Percentiles rank a stretch among this genome's conserved stretches.
phyloP scores from a whole-genome alignment of 2,113 vertebrate genomes.

The Pao palembangensis region DNA sequence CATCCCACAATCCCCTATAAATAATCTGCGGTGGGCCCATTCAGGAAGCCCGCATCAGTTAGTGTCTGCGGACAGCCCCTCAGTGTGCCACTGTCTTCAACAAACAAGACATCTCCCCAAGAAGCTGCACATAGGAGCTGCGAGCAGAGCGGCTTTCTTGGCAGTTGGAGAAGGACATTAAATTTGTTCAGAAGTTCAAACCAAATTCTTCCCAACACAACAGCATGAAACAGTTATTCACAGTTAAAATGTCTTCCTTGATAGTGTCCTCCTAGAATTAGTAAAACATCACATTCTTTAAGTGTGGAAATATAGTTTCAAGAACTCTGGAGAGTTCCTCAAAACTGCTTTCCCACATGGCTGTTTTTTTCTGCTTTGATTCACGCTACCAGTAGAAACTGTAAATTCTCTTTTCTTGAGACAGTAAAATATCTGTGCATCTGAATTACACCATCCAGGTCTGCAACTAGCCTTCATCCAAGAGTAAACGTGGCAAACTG shows the following conservation, averaged over 20 bases:
- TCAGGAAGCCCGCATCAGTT: slow-evolving; percentile 26
- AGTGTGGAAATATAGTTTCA: not conserved
- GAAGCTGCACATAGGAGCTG: not conserved
- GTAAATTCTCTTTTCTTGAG: too few species aligned
- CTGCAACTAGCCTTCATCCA: too few species aligned
- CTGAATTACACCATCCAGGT: too few species aligned
- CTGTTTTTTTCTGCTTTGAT: too few species aligned
- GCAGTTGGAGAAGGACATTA: too few species aligned
- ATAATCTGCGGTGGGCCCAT: slow-evolving; percentile 22
- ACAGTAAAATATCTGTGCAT: too few species aligned
- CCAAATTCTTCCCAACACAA: too few species aligned
- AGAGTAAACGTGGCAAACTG: too few species aligned
- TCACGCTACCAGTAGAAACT: too few species aligned
- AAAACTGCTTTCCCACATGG: too few species aligned
- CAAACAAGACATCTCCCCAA: not conserved
- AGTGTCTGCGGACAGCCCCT: slow-evolving; percentile 4
- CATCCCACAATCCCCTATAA: slow-evolving; percentile 20
- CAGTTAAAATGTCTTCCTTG: not conserved
- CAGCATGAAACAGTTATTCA: not conserved
- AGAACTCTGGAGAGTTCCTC: too few species aligned
- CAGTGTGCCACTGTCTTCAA: slow-evolving; percentile 3
- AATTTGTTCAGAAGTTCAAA: too few species aligned
- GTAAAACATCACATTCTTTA: not conserved
- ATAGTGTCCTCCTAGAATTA: not conserved
- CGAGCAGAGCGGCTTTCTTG: not conserved